A percentile compares a stretch with the other conserved stretches of the same genome.
Conservation (phyloP, 1,140 invertebrate genomes). For the Drosophila leontia region DNA sequence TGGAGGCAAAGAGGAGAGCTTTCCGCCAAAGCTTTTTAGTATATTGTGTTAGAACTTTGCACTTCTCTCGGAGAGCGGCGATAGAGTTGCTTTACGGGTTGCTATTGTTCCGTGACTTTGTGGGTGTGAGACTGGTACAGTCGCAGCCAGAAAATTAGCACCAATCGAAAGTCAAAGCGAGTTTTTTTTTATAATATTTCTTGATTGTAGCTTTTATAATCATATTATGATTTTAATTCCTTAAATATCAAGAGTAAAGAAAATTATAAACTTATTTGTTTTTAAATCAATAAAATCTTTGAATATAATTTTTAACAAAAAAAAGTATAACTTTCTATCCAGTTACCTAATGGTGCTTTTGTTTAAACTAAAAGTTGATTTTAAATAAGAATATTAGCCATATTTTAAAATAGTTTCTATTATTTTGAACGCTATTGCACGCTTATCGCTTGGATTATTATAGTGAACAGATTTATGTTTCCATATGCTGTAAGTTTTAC, state of each 20-base stretch:
- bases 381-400: neutral
- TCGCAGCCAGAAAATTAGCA: neutral
- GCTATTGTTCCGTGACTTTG: constrained; percentile 7
- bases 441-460: neutral
- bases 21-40: constrained; percentile 36
- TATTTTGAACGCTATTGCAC: neutral
- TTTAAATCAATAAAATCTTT: neutral
- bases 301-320: neutral
- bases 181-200: neutral
- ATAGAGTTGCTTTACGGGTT: constrained; percentile 18
- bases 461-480: neutral
- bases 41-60: constrained; percentile 25
- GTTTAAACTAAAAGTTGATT: neutral
- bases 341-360: neutral
- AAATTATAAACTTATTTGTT: neutral
- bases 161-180: neutral
- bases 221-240: neutral
- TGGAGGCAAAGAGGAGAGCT: constrained; percentile 28
- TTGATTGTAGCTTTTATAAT: neutral
- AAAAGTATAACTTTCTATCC: neutral
- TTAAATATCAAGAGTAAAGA: neutral
- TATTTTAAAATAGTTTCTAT: neutral
- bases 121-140: neutral
- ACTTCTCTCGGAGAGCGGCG: constrained; percentile 25
- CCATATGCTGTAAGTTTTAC: neutral